Base-by-base conservation (phyloP, 2,888 invertebrate genomes). In the Dione juno region DNA sequence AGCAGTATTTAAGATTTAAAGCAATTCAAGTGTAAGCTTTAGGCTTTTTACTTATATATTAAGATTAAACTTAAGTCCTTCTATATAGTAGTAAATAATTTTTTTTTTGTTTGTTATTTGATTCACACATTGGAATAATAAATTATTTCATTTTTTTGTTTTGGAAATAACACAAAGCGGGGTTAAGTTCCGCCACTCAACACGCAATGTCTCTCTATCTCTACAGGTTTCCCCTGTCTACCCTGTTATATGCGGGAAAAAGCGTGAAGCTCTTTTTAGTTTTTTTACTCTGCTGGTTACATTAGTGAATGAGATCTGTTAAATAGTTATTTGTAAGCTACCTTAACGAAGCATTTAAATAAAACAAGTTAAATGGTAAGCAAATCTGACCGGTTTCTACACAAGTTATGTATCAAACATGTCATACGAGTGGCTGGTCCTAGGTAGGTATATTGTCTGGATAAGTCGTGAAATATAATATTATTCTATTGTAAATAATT, bases 391-490 rank as follows among this genome's bases (percentile, higher is more conserved):
- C 58, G 40, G 58, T 58, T 58, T 35, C 40, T 8, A 13, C 3
- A 40, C 41, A 41, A 19, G 19, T 19, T 41, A 14, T 58, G 13
- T 40, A 58, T 58, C 11, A 19, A 40, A 21, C 35, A 19, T 8
- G 9, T 41, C 40, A 41, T 58, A 41, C 9, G 11, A 41, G 19
- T 19, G 19, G 11, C 9, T 41, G 8, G 58, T 19, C 14, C 40
- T 58, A 58, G 40, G 40, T 58, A 58, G 40, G 40, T 41, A 40
- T 41, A 40, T 58, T 58, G 41, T 9, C 16, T 58, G 40, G 19
- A 58, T 8, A 13, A 10, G 13, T 16, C 5, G 28, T 28, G 28
- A 28, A 28, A 28, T 28, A 28, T 28, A 28, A 28, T 5, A 28
- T 5, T 2, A 28, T 2, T 28, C 28, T 28, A n/a, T n/a, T n/a